Evolutionary conservation across 2,797 vertebrate genomes (phyloP), one percentile per base, ranked within the genome.

Genomic region (Rhinophrynus dorsalis): DNA sequence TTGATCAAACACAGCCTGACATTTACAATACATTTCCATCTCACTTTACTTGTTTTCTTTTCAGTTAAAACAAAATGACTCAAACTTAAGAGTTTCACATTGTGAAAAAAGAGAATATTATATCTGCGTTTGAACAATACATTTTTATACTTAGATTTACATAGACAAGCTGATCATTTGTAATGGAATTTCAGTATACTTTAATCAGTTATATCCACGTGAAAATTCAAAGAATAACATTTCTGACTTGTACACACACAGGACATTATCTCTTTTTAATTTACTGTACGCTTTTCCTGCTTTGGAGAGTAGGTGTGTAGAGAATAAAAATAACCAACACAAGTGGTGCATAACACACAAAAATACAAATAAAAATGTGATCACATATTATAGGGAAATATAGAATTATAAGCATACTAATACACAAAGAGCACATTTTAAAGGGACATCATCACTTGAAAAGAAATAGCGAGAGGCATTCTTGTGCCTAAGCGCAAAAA

Each of bases 11-110:
- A 87, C 90, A 89, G 90, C 89, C 89, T 95, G 89, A 93, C 92
- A 91, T 93, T 94, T 94, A 89, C 81, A 89, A 84, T 89, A 82
- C 72, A 81, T 86, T 93, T 92, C 85, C 79, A 83, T 87, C 90
- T 90, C 84, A 88, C 75, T 80, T 78, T 67, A 68, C 50, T 69
- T 79, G 69, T 54, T 78, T 83, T 77, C 80, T 78, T 78, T 74
- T 64, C 74, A 76, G 68, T 74, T 77, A 78, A 58, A 65, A 69
- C 61, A 66, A 58, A 50, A 26, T 76, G 80, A 69, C 75, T 76
- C 47, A 78, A 68, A 68, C 50, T 77, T 61, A 76, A 72, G 51
- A 2, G 72, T 58, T 81, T 79, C 75, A 80, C 30, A n/a, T 79
- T 75, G 27, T 33, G 62, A 33, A 74, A 23, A 75, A 65, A 68